These are phyloP conservation scores for Cyaniris semiargus DNA, from an alignment of 2,888 invertebrate genomes.

Conservation along the genomic window DNA sequence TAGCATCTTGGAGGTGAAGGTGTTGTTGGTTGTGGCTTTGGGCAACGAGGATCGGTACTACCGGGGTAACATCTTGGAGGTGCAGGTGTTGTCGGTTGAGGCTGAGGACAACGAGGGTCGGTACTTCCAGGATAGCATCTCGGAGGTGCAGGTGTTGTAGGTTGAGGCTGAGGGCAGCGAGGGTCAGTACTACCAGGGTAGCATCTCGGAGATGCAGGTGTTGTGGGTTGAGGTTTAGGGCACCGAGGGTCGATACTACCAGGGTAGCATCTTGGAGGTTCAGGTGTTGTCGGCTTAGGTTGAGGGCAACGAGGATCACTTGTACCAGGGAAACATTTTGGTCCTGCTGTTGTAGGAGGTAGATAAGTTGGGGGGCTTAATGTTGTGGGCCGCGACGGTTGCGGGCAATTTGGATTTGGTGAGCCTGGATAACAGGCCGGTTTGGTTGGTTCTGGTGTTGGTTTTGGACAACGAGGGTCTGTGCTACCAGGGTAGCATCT, in stretches of 20 bases:
- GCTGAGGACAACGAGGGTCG: slow-evolving; percentile 54
- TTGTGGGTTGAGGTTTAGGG: slow-evolving; percentile 47
- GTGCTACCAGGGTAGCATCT: slow-evolving; percentile 49
- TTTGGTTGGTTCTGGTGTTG: too few species aligned
- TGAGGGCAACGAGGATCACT: slow-evolving; percentile 41
- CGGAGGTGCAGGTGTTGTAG: slow-evolving; percentile 46
- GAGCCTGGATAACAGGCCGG: too few species aligned
- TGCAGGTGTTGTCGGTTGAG: slow-evolving; percentile 46
- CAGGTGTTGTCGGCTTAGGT: slow-evolving; percentile 42
- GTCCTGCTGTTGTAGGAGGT: too few species aligned
- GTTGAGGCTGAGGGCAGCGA: slow-evolving; percentile 48
- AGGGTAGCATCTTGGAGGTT: slow-evolving; percentile 53
- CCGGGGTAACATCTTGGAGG: slow-evolving; percentile 53
- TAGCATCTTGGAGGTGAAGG: slow-evolving; percentile 45
- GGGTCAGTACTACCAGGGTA: slow-evolving; percentile 50
- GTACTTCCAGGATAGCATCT: slow-evolving; percentile 49
- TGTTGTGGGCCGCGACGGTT: too few species aligned
- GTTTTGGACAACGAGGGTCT: slow-evolving; percentile 41
- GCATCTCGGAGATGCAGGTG: slow-evolving; percentile 47
- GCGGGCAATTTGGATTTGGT: too few species aligned
- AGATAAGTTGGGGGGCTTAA: too few species aligned
- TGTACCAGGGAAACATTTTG: too few species aligned
- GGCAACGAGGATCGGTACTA: slow-evolving; percentile 51
- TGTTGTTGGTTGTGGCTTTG: slow-evolving; percentile 48
- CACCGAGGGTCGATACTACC: slow-evolving; percentile 54